Percentiles rank a stretch among this genome's conserved stretches.
Evolutionary conservation across 1,140 invertebrate genomes (phyloP).

Genomic region (Diplogasteroides magnus): DNA sequence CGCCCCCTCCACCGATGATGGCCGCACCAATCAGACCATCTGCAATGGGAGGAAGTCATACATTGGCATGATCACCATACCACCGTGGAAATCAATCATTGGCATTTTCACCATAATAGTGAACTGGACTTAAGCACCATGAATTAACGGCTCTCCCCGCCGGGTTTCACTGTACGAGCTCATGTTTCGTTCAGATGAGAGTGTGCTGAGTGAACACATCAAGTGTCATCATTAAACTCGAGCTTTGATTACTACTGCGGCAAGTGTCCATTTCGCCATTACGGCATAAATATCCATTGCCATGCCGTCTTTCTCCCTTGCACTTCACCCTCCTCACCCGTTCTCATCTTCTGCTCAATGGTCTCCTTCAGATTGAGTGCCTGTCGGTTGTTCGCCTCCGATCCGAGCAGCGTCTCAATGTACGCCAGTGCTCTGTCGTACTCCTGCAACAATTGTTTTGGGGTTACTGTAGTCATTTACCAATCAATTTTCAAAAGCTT

Average conservation of each 20-base stretch:
- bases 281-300: constrained; percentile 7
- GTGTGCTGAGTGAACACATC: no score
- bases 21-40: constrained; percentile 82
- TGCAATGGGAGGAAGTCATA: constrained; percentile 38
- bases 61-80: not conserved
- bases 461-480: not conserved
- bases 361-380: constrained; percentile 72
- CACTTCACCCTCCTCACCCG: constrained; percentile 60
- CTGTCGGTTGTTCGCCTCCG: constrained; percentile 86
- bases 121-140: constrained; percentile 1
- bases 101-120: constrained; percentile 5
- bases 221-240: no score
- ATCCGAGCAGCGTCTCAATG: constrained; percentile 72
- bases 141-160: constrained; percentile 21
- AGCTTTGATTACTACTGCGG: constrained; percentile 6
- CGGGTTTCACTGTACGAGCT: no score
- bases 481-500: no score
- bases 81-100: not conserved
- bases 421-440: constrained; percentile 77
- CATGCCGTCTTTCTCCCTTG: constrained; percentile 7
- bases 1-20: constrained; percentile 71
- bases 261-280: constrained; percentile 32
- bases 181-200: not conserved
- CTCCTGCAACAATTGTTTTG: constrained; percentile 63
- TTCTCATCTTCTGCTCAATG: constrained; percentile 81